Percentiles rank a stretch among this genome's conserved stretches.
Conservation (phyloP, 2,888 invertebrate species). For the Pyrgus malvae region DNA sequence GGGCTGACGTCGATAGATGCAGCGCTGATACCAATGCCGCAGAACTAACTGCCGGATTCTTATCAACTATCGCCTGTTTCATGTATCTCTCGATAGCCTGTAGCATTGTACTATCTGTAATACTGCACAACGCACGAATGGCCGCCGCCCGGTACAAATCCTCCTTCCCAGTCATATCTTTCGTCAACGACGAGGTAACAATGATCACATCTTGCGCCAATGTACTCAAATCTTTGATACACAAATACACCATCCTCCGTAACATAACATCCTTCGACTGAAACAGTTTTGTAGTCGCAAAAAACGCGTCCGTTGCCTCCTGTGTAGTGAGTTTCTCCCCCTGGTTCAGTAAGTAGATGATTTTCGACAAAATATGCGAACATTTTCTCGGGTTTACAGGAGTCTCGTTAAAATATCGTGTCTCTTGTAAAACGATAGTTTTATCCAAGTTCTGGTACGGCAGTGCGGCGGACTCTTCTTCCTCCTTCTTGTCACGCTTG, state of each 20-base stretch:
- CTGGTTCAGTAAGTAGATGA: conserved; percentile 97
- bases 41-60: conserved; percentile 95
- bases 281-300: conserved; percentile 99
- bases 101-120: conserved; percentile 95
- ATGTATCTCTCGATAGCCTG: conserved; percentile 98
- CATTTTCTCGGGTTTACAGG: conserved; percentile 99
- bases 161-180: conserved; percentile 98
- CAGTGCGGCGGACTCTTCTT: conserved; percentile 95
- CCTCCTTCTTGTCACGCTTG: conserved; percentile 96
- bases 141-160: conserved; percentile 94
- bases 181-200: conserved; percentile 97
- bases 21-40: conserved; percentile 96
- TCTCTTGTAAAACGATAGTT: conserved; percentile 98
- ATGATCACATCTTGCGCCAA: conserved; percentile 99
- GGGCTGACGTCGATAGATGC: conserved; percentile 87
- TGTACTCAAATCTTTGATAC: conserved; percentile 96
- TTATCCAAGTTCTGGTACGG: conserved; percentile 97
- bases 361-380: conserved; percentile 96
- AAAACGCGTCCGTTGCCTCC: conserved; percentile 99
- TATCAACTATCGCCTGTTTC: conserved; percentile 99
- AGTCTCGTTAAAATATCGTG: conserved; percentile 98
- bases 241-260: conserved; percentile 97
- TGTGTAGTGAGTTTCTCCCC: conserved; percentile 95
- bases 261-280: conserved; percentile 98
- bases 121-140: conserved; percentile 96